Percentiles rank a stretch among this genome's conserved stretches.
Evolutionary conservation across 2,888 invertebrate species (phyloP).

Genomic region (Polymixis flavicincta): DNA sequence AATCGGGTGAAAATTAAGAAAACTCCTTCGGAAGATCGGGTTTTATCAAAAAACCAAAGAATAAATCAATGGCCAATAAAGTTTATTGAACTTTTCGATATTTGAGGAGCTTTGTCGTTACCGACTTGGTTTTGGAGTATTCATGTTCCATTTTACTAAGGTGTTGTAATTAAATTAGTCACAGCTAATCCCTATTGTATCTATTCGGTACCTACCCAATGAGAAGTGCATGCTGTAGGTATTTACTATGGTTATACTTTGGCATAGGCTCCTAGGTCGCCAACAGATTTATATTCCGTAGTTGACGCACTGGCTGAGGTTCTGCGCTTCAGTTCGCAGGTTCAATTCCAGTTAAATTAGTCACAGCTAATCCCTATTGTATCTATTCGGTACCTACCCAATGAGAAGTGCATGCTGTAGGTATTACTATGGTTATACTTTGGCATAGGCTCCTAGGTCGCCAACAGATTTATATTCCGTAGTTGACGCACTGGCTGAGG

Average conservation of each 20-base stretch:
- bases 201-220: not conserved
- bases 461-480: not conserved
- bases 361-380: too few species aligned
- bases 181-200: not conserved
- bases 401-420: not conserved
- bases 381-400: not conserved
- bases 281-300: not conserved
- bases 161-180: not conserved
- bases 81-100: too few species aligned
- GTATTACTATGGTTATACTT: not conserved
- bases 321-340: not conserved
- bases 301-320: not conserved
- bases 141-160: not conserved
- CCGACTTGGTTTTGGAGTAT: too few species aligned
- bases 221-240: not conserved
- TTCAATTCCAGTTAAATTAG: constrained; percentile 17
- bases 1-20: too few species aligned
- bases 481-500: not conserved
- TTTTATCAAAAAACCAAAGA: too few species aligned
- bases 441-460: not conserved
- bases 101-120: too few species aligned
- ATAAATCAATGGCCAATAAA: too few species aligned
- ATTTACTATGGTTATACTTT: not conserved
- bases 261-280: not conserved
- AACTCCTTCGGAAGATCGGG: too few species aligned